Evolutionary conservation across 1,140 invertebrate species (phyloP), one percentile per base, ranked within the genome.

Genomic region (Leptopilina boulardi): DNA sequence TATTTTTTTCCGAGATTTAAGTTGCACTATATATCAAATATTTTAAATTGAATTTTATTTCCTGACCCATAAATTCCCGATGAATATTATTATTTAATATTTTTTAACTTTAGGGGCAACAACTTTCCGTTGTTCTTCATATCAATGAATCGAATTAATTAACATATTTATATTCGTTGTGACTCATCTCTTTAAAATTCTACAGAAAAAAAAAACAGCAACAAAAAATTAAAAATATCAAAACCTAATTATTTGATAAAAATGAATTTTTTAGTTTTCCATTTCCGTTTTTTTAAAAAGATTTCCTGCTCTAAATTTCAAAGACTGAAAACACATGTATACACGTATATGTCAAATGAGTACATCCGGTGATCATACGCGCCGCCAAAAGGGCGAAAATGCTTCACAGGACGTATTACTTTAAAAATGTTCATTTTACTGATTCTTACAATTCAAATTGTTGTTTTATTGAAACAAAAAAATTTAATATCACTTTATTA

Each of bases 331-430:
- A 66, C 59, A 66, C 59, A 66, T 66, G 59, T 66, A 59, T 13
- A 26, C 11, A n/a, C 26, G 26, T 66, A 66, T 30, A 30, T 66
- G 26, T 34, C 59, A 66, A 66, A 66, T n/a, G 59, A 66, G 59
- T n/a, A 30, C 59, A 66, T 66, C 59, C 59, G 59, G 59, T 66
- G 59, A 66, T 66, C 59, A 66, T 70, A 74, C 56, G 74, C 73
- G 42, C 73, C 73, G 73, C 73, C 74, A 44, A 74, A 73, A 73
- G 72, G 73, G 41, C 74, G 18, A 76, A 82, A 82, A 79, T 81
- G 75, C 80, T 71, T 74, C 23, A 34, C 70, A 77, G 77, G 77
- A 78, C 77, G 76, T 79, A 77, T 74, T 75, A 73, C 75, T 81
- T 81, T 73, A 77, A 44, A 77, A n/a, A 11, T 71, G 71, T 30